A percentile compares a stretch with the other conserved stretches of the same genome.
phyloP scores from a whole-genome alignment of 1,140 invertebrate genomes.

The Zelostemma sp. region DNA sequence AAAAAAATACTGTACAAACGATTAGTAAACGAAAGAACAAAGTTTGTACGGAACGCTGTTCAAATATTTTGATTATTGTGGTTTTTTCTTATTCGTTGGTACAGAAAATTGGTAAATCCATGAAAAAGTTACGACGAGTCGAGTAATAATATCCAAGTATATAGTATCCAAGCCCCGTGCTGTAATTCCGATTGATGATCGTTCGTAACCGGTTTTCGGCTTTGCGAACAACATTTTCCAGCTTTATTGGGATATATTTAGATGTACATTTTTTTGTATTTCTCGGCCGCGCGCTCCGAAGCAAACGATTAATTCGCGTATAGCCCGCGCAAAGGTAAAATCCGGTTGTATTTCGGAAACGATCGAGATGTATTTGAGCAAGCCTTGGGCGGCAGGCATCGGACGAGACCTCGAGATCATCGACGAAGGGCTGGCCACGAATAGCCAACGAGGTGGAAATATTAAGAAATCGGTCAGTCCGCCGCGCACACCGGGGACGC shows the following conservation, averaged over 20 bases:
- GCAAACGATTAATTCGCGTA: conserved; percentile 36
- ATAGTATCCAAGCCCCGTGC: conserved; percentile 28
- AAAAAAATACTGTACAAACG: too few relatives aligned
- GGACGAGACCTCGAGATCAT: too few relatives aligned
- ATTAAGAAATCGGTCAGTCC: conserved; percentile 25
- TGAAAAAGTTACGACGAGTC: conserved; percentile 8
- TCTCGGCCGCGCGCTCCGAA: conserved; percentile 22
- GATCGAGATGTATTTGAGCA: conserved; percentile 18
- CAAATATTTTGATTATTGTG: too few relatives aligned
- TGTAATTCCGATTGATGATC: conserved; percentile 43
- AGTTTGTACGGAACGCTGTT: too few relatives aligned
- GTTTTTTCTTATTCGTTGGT: too few relatives aligned
- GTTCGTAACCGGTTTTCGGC: conserved; percentile 39
- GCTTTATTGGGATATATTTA: conserved; percentile 35
- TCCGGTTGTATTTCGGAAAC: conserved; percentile 34
- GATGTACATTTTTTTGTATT: conserved; percentile 12
- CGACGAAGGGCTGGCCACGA: conserved; percentile 16
- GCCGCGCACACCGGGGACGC: too few relatives aligned
- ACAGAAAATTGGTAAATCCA: too few relatives aligned
- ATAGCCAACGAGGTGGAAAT: conserved; percentile 16
- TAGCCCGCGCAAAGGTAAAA: conserved; percentile 17
- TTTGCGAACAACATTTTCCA: conserved; percentile 10
- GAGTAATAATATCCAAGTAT: conserved; percentile 34
- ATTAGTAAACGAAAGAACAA: too few relatives aligned
- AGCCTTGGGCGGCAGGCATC: too few relatives aligned